phyloP scores from a whole-genome alignment of 2,113 vertebrate genomes.

The Neolamprologus kungweensis region DNA sequence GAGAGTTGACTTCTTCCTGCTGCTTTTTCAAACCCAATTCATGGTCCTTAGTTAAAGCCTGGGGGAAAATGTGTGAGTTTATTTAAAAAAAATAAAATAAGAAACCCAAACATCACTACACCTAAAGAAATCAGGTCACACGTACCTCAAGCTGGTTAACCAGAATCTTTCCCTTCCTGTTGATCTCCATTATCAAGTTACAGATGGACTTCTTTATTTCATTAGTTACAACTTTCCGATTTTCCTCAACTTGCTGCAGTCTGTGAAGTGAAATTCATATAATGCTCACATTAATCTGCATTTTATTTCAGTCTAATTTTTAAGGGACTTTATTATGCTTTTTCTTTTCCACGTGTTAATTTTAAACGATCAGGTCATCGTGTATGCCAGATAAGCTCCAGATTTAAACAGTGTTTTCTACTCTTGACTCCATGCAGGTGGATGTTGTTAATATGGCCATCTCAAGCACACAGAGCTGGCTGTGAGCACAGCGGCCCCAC shows the following conservation, averaged over 20 bases:
- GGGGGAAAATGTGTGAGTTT: not conserved
- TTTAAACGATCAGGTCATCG: not conserved
- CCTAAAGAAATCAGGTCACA: not conserved
- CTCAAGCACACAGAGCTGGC: not conserved
- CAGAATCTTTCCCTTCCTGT: conserved; percentile 94
- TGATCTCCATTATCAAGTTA: conserved; percentile 96
- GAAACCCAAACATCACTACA: not conserved
- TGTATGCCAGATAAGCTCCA: not conserved
- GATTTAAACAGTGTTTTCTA: not conserved
- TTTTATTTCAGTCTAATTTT: not conserved
- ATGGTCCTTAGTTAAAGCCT: conserved; percentile 93
- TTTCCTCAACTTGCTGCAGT: conserved; percentile 94
- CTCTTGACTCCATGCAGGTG: not conserved
- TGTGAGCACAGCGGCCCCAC: accelerated
- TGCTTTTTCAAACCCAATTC: conserved; percentile 88
- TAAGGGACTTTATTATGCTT: not conserved
- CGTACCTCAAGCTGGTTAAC: conserved; percentile 92
- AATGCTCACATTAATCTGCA: not conserved
- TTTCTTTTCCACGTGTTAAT: not conserved
- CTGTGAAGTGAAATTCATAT: conserved; percentile 55
- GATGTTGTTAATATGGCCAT: not conserved
- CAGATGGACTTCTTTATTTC: conserved; percentile 98
- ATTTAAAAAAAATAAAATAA: accelerated
- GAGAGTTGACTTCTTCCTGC: conserved; percentile 84
- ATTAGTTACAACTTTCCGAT: conserved; percentile 91